These are phyloP conservation scores for Champsocephalus gunnari DNA, from an alignment of 2,797 vertebrate genomes.

Conservation along the genomic window DNA sequence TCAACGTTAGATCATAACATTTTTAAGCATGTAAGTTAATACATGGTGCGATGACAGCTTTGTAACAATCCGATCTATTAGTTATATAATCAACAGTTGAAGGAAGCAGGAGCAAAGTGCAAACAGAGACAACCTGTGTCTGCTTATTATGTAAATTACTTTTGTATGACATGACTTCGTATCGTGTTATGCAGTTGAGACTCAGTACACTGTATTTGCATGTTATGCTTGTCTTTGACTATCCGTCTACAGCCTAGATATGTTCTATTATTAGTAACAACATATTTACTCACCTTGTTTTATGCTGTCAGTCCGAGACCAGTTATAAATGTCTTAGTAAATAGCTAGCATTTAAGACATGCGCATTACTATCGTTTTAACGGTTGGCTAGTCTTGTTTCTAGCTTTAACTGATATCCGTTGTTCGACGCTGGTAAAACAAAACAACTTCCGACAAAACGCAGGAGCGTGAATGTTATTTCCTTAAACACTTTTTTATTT, in stretches of 20 bases:
- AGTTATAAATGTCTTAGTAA: background rate
- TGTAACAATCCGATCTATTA: too few species aligned
- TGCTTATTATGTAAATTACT: background rate
- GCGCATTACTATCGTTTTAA: background rate
- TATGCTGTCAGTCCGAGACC: slow-evolving; percentile 3
- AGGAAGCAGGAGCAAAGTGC: background rate
- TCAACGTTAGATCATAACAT: too few species aligned
- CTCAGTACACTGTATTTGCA: background rate
- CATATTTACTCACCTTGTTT: slow-evolving; percentile 51
- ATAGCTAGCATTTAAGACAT: background rate
- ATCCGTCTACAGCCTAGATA: background rate
- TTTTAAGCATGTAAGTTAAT: too few species aligned
- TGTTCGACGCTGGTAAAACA: background rate
- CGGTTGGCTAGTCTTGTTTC: background rate
- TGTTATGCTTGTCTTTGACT: background rate
- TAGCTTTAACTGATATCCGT: background rate
- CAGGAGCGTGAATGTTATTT: slow-evolving; percentile 22
- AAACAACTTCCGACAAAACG: background rate
- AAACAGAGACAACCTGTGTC: background rate
- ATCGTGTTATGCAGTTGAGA: background rate
- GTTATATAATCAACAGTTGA: background rate
- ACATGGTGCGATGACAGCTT: too few species aligned
- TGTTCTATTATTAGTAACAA: background rate
- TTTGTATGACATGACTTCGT: background rate
- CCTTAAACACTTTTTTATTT: background rate